Percentiles rank a stretch among this genome's conserved stretches.
Conservation (phyloP, 2,113 vertebrate species). For the Aleadryas rufinucha region DNA sequence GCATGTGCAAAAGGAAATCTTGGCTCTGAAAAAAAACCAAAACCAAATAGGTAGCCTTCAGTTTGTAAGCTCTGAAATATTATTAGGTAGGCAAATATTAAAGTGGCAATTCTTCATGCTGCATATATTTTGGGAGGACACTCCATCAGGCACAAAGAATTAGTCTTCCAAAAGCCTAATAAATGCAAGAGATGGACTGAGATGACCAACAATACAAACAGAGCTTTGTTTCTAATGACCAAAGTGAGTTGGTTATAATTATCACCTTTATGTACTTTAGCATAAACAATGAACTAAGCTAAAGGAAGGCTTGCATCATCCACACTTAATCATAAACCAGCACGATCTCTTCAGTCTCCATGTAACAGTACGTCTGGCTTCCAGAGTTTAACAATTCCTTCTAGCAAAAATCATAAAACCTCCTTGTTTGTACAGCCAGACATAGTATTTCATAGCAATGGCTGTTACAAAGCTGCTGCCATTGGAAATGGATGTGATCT, state of each 20-base stretch:
- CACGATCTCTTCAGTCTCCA: not conserved
- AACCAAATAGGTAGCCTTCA: not conserved
- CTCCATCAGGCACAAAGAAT: not conserved
- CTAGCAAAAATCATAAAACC: not conserved
- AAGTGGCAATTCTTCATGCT: not conserved
- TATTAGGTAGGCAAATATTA: not conserved
- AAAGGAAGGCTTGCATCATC: conserved; percentile 5
- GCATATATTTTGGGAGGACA: not conserved
- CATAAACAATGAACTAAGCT: conserved; percentile 9
- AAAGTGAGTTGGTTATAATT: not conserved
- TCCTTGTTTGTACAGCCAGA: not conserved
- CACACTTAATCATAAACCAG: not conserved
- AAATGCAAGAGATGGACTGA: not conserved
- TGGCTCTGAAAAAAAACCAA: conserved; percentile 76
- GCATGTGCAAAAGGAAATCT: conserved; percentile 93
- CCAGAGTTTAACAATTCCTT: not conserved
- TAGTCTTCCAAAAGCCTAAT: not conserved
- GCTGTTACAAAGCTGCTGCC: not conserved
- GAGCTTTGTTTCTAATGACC: not conserved
- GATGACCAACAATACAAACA: not conserved
- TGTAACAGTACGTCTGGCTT: not conserved
- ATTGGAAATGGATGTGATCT: not conserved
- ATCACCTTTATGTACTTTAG: not conserved
- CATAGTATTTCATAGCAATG: not conserved
- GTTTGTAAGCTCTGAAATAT: not conserved